Evolutionary conservation across 2,797 vertebrate species (phyloP).

Genomic region (Peromyscus aztecus): DNA sequence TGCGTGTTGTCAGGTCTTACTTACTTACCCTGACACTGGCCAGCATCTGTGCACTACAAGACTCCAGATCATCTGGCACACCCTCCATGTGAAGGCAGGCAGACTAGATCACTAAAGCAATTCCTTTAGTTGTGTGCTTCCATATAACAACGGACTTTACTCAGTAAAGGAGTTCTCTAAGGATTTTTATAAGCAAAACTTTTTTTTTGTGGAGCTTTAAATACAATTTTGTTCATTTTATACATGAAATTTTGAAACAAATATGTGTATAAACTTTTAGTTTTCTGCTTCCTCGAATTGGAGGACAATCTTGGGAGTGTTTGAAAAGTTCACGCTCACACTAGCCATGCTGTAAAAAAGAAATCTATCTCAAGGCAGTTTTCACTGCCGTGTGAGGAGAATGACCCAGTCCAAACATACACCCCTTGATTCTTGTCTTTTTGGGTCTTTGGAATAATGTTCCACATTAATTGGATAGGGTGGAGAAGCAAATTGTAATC

Average conservation of each 20-base stretch:
- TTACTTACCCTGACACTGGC: not conserved
- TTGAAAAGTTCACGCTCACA: slow-evolving; percentile 50
- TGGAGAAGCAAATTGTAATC: slow-evolving; percentile 11
- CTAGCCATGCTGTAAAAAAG: slow-evolving; percentile 51
- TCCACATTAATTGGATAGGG: slow-evolving; percentile 6
- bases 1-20: not conserved
- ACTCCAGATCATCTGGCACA: not conserved
- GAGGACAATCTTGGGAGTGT: slow-evolving; percentile 39
- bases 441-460: not conserved
- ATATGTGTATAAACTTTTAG: slow-evolving; percentile 51
- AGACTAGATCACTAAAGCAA: not conserved
- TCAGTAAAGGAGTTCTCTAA: not conserved
- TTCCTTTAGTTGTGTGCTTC: not conserved
- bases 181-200: slow-evolving; percentile 4
- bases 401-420: slow-evolving; percentile 15
- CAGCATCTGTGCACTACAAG: not conserved
- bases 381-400: not conserved
- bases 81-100: not conserved
- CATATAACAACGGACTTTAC: not conserved
- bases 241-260: slow-evolving; percentile 34
- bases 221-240: not conserved
- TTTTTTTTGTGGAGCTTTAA: slow-evolving; percentile 50
- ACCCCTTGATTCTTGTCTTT: not conserved
- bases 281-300: slow-evolving; percentile 34
- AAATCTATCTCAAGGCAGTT: slow-evolving; percentile 46